A percentile compares a stretch with the other conserved stretches of the same genome.
phyloP scores from a whole-genome alignment of 2,797 vertebrate species.

The Neosalanx taihuensis region DNA sequence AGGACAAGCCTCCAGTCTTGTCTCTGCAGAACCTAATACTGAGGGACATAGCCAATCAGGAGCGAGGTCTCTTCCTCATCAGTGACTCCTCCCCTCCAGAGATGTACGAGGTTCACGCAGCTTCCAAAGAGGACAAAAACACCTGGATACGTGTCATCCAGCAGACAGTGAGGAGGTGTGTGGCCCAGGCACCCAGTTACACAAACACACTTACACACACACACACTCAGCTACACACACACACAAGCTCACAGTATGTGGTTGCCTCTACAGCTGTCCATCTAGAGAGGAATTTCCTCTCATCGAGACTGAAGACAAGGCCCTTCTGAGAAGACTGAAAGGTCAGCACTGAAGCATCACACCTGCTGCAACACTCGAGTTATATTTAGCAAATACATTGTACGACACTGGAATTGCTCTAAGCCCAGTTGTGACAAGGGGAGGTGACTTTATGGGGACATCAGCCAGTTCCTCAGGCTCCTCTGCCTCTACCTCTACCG shows the following conservation, averaged over 20 bases:
- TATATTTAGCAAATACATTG: background rate
- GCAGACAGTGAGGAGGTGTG: conserved; percentile 80
- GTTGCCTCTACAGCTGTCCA: conserved; percentile 69
- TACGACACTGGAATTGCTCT: too few relatives aligned
- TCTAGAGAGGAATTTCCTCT: conserved; percentile 79
- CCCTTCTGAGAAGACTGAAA: conserved; percentile 71
- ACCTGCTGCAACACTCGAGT: background rate
- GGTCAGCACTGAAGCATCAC: conserved; percentile 50
- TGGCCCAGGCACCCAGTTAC: conserved; percentile 12
- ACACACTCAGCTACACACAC: background rate
- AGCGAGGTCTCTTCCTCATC: conserved; percentile 92
- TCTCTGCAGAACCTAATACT: conserved; percentile 87
- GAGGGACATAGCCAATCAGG: conserved; percentile 93
- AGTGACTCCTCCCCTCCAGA: conserved; percentile 80
- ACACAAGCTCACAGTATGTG: background rate
- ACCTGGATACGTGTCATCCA: conserved; percentile 88
- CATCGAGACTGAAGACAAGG: conserved; percentile 80
- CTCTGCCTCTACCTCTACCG: background rate
- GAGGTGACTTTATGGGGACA: background rate
- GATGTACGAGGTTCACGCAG: conserved; percentile 90
- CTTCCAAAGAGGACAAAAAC: conserved; percentile 82
- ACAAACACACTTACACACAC: background rate
- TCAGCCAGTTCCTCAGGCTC: background rate
- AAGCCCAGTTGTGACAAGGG: background rate
- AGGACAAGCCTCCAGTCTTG: conserved; percentile 89